phyloP scores from a whole-genome alignment of 1,140 invertebrate genomes.

The Lerema accius region DNA sequence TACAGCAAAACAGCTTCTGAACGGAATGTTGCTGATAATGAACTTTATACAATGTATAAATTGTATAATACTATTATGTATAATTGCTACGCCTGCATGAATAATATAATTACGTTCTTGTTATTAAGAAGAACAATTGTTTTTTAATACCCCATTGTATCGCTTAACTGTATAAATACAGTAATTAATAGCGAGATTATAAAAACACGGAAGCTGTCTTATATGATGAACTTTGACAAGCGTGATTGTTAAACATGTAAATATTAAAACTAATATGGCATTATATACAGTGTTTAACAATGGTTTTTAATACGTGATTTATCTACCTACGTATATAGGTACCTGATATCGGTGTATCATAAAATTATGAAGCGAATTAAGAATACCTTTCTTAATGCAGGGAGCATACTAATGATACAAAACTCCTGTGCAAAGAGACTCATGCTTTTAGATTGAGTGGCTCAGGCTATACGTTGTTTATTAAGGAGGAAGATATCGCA shows the following conservation, averaged over 20 bases:
- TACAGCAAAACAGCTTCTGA: conserved; percentile 11
- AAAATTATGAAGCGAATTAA: too few species aligned
- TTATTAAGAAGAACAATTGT: conserved; percentile 43
- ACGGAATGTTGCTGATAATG: conserved; percentile 29
- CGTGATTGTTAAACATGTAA: background rate
- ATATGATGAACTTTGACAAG: conserved; percentile 23
- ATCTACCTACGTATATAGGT: too few species aligned
- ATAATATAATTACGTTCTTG: conserved; percentile 29
- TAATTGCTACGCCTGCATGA: conserved; percentile 27
- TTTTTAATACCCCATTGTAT: conserved; percentile 58
- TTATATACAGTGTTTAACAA: too few species aligned
- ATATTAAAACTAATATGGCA: background rate
- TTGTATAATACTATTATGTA: conserved; percentile 9
- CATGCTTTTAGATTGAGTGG: too few species aligned
- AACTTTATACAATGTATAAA: conserved; percentile 23
- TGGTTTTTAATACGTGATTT: too few species aligned
- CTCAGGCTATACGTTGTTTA: too few species aligned
- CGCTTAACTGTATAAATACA: conserved; percentile 37
- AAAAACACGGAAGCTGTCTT: conserved; percentile 45
- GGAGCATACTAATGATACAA: too few species aligned
- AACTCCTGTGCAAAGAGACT: too few species aligned
- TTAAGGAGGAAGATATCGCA: too few species aligned
- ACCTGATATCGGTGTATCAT: too few species aligned
- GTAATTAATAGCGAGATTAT: conserved; percentile 35
- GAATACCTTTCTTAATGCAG: too few species aligned